Conservation (phyloP, 2,113 vertebrate genomes). For the Hippoglossus stenolepis region DNA sequence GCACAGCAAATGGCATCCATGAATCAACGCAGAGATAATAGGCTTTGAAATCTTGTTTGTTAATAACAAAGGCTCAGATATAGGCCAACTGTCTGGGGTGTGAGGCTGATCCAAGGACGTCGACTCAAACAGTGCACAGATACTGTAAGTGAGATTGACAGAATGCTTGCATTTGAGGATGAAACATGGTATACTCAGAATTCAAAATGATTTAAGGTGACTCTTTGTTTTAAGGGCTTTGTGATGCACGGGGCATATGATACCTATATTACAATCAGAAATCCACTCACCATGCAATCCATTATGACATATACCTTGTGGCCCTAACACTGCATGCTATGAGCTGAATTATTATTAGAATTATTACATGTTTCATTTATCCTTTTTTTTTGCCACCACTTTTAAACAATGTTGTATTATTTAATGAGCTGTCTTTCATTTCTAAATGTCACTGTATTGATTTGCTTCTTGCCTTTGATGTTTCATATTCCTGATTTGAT, state of each 20-base stretch:
- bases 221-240: neutral
- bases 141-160: constrained; percentile 19
- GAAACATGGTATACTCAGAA: neutral
- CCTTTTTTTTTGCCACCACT: too few species aligned
- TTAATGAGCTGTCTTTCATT: neutral
- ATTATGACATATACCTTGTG: too few species aligned
- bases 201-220: neutral
- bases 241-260: neutral
- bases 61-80: constrained; percentile 60
- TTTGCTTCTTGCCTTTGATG: neutral
- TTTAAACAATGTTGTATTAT: neutral
- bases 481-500: neutral
- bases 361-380: too few species aligned
- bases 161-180: neutral
- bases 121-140: neutral
- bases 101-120: constrained; percentile 61
- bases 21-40: constrained; percentile 61
- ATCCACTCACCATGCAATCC: neutral
- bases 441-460: neutral
- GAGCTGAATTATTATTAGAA: too few species aligned
- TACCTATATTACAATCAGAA: neutral
- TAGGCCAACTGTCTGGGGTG: constrained; percentile 60
- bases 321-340: too few species aligned
- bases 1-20: constrained; percentile 34
- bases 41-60: constrained; percentile 69